phyloP scores from a whole-genome alignment of 2,888 invertebrate species.

The Tinea trinotella region DNA sequence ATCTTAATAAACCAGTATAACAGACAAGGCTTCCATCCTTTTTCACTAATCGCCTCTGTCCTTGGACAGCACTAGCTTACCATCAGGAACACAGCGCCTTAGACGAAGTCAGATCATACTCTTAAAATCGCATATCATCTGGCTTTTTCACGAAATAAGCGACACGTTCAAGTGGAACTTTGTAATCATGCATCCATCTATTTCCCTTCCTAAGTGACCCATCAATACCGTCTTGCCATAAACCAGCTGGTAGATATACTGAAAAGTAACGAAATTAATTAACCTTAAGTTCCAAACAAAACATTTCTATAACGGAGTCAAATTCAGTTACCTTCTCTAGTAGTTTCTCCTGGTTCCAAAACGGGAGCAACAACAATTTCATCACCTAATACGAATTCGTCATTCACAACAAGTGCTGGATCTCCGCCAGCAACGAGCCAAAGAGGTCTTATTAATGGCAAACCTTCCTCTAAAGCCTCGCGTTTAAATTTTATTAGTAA shows the following conservation, averaged over 20 bases:
- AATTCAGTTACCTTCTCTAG: conserved; percentile 82
- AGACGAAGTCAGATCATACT: not conserved
- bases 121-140: conserved; percentile 81
- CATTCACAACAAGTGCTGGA: conserved; percentile 82
- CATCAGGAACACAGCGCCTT: too few relatives aligned
- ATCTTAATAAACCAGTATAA: too few relatives aligned
- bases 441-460: conserved; percentile 88
- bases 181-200: conserved; percentile 91
- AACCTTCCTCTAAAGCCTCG: conserved; percentile 84
- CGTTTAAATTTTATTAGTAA: conserved; percentile 82
- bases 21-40: too few relatives aligned
- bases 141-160: conserved; percentile 90
- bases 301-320: too few relatives aligned
- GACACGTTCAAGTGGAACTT: conserved; percentile 83
- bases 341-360: conserved; percentile 77
- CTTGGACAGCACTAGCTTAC: not conserved
- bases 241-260: conserved; percentile 92
- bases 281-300: not conserved
- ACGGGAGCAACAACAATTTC: conserved; percentile 93
- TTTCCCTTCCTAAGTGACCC: conserved; percentile 88
- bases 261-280: conserved; percentile 22
- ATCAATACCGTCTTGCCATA: conserved; percentile 94
- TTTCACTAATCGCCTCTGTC: too few relatives aligned
- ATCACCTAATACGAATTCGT: conserved; percentile 92
- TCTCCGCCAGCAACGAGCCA: conserved; percentile 92